Evolutionary conservation across 1,140 invertebrate species (phyloP).

Genomic region (Penaeus chinensis): DNA sequence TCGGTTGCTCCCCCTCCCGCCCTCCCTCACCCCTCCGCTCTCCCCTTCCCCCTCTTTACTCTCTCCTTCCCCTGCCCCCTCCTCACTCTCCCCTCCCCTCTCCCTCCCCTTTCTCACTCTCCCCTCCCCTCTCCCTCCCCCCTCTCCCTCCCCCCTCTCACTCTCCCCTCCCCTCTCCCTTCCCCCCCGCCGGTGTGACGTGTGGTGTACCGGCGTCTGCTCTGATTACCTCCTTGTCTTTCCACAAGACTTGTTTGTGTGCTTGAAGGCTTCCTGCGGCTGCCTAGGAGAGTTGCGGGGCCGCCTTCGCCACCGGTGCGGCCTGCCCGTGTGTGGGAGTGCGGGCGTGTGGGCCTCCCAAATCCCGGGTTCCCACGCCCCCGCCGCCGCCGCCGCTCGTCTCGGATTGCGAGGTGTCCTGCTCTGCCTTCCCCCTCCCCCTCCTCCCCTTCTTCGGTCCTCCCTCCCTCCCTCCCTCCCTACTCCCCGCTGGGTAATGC

Average conservation of each 20-base stretch:
- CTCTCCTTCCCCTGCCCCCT: not conserved
- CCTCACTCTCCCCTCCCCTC: not conserved
- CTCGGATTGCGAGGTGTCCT: too few species aligned
- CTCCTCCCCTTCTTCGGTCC: conserved; percentile 28
- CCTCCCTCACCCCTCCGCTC: not conserved
- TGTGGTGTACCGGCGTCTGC: too few species aligned
- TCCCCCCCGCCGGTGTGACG: not conserved
- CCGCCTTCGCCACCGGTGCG: too few species aligned
- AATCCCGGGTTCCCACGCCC: too few species aligned
- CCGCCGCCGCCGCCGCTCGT: too few species aligned
- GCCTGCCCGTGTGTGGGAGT: too few species aligned
- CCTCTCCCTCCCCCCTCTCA: not conserved
- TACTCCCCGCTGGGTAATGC: not conserved
- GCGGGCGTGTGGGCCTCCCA: too few species aligned
- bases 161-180: not conserved
- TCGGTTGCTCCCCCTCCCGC: not conserved
- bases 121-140: not conserved
- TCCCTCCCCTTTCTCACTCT: not conserved
- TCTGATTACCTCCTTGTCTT: too few species aligned
- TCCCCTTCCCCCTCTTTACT: not conserved
- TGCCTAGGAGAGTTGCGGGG: too few species aligned
- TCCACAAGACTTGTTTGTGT: too few species aligned
- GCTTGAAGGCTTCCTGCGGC: too few species aligned
- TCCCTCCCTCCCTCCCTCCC: not conserved
- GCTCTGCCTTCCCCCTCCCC: not conserved